Conservation (phyloP, 2,113 vertebrate species). For the Thermophis baileyi region DNA sequence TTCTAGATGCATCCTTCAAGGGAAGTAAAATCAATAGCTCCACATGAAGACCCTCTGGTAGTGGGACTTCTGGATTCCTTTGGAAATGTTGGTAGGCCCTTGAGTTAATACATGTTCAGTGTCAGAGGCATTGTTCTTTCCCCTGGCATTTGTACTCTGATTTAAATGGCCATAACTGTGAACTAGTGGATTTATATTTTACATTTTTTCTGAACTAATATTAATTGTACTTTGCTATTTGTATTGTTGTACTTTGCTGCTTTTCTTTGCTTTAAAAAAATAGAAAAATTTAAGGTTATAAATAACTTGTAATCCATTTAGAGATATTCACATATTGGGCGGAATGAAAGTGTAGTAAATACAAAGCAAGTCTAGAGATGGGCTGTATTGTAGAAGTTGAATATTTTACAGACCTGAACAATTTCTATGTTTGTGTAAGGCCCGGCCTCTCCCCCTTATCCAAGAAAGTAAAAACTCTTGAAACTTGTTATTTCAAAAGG, state of each 20-base stretch:
- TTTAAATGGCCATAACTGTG: neutral
- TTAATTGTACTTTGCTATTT: neutral
- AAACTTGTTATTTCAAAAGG: too few relatives aligned
- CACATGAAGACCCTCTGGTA: neutral
- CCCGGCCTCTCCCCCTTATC: too few relatives aligned
- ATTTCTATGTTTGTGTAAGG: too few relatives aligned
- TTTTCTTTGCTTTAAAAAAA: neutral
- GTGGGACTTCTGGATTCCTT: neutral
- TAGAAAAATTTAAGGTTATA: neutral
- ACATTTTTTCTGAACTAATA: neutral
- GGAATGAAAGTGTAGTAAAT: neutral
- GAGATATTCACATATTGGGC: neutral
- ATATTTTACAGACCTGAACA: fast-evolving
- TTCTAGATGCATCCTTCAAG: neutral
- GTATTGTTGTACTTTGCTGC: neutral
- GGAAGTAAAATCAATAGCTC: neutral
- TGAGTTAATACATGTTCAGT: neutral
- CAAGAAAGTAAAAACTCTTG: too few relatives aligned
- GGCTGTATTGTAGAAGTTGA: neutral
- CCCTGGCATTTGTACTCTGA: neutral
- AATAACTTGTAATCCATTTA: neutral
- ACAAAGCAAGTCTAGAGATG: neutral
- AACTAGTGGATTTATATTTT: neutral
- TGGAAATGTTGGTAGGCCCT: neutral
- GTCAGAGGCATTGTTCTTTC: neutral